Evolutionary conservation across 1,140 invertebrate species (phyloP), one percentile per base, ranked within the genome.

Genomic region (Marisa cornuarietis): DNA sequence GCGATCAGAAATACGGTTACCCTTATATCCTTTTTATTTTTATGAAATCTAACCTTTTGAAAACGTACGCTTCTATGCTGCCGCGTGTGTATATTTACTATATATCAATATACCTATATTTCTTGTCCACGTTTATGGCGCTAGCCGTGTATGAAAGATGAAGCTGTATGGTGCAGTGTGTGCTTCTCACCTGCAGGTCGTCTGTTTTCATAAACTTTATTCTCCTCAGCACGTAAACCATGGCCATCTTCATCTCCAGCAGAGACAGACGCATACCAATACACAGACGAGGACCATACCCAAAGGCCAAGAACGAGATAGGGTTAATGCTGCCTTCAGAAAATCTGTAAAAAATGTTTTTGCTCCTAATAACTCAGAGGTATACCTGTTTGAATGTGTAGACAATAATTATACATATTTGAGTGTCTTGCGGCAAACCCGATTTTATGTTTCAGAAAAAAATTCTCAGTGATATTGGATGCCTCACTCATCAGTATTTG

Each of bases 231-330:
- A 76, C 71, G 24, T 76, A 31, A 0, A 86, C 86, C n/a, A 92
- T 62, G 3, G 94, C 94, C 72, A 95, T 78, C 82, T 90, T 90
- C 3, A 80, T 58, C 77, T 89, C 86, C 76, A 88, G 61, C 52
- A 86, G 71, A 6, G 92, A 93, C 79, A 94, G 92, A 24, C 91
- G 85, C 91, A 90, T 91, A 91, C 93, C 94, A 65, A 94, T 92
- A 85, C 94, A 95, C 82, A 90, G 92, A 22, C 94, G 88, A 0
- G 93, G 93, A 54, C 93, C 93, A 42, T 85, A 82, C n/a, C 93
- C 93, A 8, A 91, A 81, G 5, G 83, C 78, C 31, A 85, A 24
- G 54, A 66, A 79, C 0, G 58, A 74, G 9, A 75, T 22, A 1
- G 72, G 71, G 22, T 75, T 68, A 20, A 62, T 49, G 1, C 24